phyloP scores from a whole-genome alignment of 2,888 invertebrate species.

The Tipula unca region DNA sequence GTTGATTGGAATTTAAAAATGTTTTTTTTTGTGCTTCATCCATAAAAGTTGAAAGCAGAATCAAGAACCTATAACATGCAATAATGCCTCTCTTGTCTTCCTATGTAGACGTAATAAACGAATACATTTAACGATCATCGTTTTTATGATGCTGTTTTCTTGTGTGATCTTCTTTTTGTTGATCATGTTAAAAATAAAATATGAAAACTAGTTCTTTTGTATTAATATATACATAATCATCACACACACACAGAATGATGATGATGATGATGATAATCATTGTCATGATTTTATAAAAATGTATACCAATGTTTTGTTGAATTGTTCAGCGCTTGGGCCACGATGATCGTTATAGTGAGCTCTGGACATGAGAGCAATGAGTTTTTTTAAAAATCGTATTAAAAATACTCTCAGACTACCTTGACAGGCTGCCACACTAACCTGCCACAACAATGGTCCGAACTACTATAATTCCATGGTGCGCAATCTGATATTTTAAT shows the following conservation, averaged over 20 bases:
- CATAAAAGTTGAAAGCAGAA: neutral
- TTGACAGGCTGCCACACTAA: no score
- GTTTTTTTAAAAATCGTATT: no score
- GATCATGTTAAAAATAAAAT: neutral
- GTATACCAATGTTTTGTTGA: neutral
- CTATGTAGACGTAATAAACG: neutral
- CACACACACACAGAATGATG: neutral
- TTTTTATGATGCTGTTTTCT: slow-evolving; percentile 14
- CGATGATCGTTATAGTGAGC: no score
- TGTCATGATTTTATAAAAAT: neutral
- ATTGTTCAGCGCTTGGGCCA: neutral
- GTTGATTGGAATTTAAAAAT: neutral
- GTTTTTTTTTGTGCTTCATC: neutral
- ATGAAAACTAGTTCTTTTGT: neutral
- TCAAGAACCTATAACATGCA: neutral
- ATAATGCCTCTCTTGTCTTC: neutral
- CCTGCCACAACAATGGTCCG: no score
- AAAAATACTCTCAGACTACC: no score
- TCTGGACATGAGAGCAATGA: no score
- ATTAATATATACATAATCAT: neutral
- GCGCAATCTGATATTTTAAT: no score
- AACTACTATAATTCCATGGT: no score
- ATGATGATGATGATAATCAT: neutral
- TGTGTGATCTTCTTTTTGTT: slow-evolving; percentile 3
- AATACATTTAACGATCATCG: neutral